phyloP scores from a whole-genome alignment of 2,888 invertebrate genomes.

The Pseudoips prasinana region DNA sequence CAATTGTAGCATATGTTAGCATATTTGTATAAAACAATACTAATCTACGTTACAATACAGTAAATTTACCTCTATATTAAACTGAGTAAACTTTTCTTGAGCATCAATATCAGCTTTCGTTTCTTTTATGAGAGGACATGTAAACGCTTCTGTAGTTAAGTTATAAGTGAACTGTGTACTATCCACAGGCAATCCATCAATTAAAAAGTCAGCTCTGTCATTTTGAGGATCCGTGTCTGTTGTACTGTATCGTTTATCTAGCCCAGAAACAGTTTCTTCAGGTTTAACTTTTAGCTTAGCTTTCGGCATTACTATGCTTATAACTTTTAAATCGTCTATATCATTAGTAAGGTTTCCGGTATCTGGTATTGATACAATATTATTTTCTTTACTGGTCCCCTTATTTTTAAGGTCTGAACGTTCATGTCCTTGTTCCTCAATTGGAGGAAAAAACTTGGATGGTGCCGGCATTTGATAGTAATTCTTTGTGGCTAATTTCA shows the following conservation, averaged over 20 bases:
- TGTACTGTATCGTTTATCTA: conserved; percentile 14
- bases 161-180: conserved; percentile 41
- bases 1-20: no score
- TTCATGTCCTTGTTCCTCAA: conserved; percentile 35
- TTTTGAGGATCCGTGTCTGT: conserved; percentile 30
- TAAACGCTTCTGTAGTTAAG: conserved; percentile 30
- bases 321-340: conserved; percentile 35
- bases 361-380: conserved; percentile 38
- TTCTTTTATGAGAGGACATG: conserved; percentile 43
- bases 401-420: conserved; percentile 37
- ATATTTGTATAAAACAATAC: no score
- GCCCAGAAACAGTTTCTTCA: not conserved
- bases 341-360: conserved; percentile 14
- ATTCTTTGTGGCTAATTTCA: conserved; percentile 35
- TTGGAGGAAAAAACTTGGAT: conserved; percentile 51
- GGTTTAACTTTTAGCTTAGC: conserved; percentile 2
- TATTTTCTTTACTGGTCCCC: conserved; percentile 30
- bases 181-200: conserved; percentile 42
- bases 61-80: conserved; percentile 68
- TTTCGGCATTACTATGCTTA: conserved; percentile 39
- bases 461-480: conserved; percentile 40
- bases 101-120: conserved; percentile 52
- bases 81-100: conserved; percentile 48
- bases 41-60: no score
- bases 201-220: conserved; percentile 50